Evolutionary conservation across 2,797 vertebrate species (phyloP), one percentile per base, ranked within the genome.

Genomic region (Neoniphon sammara): DNA sequence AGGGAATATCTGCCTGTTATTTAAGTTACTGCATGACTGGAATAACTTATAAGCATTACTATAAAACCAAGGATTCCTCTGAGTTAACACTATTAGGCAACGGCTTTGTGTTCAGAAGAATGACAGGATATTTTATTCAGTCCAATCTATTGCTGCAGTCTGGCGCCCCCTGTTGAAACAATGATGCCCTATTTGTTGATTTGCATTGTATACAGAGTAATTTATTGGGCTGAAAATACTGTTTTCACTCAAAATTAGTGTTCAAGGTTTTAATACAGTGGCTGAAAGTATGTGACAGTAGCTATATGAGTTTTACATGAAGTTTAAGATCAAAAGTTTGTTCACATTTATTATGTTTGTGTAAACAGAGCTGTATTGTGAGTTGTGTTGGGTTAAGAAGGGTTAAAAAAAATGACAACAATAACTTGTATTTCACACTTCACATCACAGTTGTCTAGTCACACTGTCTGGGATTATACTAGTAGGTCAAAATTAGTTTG

Each of bases 91-190:
- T 36, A 36, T 7, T 36, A 10, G 34, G 7, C 34, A 7, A 10
- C 7, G 34, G 34, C 34, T 36, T 36, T 12, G 11, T 14, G 12
- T 31, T 59, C 0, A n/a, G 53, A 50, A 57, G 55, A 12, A 23
- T 57, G 18, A 4, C 30, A 73, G 23, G 55, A 18, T 27, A 14
- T 25, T 53, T 17, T 27, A 14, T 25, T 53, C 20, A 70, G 0
- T 3, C 5, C 20, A 56, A 72, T 49, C 55, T 78, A 56, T 42
- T 66, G 4, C 67, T 80, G 31, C 66, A 11, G 53, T 82, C 15
- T 90, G 87, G 78, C 83, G 82, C 88, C 88, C 82, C 85, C 89
- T 88, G 61, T 75, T 84, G 85, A 57, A 72, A 27, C 12, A 17
- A n/a, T 5, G 25, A 20, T 1, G 66, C 12, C 66, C 36, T 18